Conservation (phyloP, 2,797 vertebrate species). For the Micromesistius poutassou region DNA sequence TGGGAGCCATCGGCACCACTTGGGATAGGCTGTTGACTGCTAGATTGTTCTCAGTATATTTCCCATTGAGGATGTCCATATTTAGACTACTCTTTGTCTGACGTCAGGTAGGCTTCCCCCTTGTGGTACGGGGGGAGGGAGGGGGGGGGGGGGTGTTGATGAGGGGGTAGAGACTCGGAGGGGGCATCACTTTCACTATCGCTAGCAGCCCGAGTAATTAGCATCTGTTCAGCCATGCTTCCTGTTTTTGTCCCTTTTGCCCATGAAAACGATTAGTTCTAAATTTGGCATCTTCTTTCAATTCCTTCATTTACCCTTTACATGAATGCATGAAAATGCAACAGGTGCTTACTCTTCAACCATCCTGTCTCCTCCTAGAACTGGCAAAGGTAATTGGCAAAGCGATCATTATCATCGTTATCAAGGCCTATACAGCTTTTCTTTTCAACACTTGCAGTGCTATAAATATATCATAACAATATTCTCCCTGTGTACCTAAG, state of each 20-base stretch:
- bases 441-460: neutral
- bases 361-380: neutral
- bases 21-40: neutral
- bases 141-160: too few species aligned
- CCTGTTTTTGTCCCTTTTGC: neutral
- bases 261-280: neutral
- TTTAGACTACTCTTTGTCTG: neutral
- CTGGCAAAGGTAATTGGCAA: neutral
- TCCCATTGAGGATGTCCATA: neutral
- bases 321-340: neutral
- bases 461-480: neutral
- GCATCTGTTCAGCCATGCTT: conserved; percentile 1
- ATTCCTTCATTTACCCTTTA: neutral
- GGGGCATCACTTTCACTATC: neutral
- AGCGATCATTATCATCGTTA: neutral
- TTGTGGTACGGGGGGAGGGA: too few species aligned
- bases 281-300: neutral
- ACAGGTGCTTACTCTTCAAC: neutral
- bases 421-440: neutral
- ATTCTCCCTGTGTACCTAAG: neutral
- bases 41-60: neutral
- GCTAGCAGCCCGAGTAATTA: neutral
- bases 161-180: too few species aligned
- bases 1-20: neutral
- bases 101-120: neutral